phyloP scores from a whole-genome alignment of 2,888 invertebrate species.

The Drosophila parthenogenetica region DNA sequence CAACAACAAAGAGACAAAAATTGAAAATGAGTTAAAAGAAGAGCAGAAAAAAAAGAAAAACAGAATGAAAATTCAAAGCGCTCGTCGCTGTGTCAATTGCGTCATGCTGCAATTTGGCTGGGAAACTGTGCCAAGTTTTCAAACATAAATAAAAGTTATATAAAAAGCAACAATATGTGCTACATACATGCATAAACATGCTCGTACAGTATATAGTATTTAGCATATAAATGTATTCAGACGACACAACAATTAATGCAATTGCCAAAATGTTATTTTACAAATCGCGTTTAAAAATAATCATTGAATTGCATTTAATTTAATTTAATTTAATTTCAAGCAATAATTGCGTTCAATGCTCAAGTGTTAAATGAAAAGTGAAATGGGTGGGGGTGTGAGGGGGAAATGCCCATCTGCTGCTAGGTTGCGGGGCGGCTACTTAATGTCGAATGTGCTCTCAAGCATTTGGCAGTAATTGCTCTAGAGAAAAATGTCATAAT shows the following conservation, averaged over 20 bases:
- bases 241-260: conserved; percentile 60
- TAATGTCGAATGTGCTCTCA: conserved; percentile 65
- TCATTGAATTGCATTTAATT: conserved; percentile 67
- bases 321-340: conserved; percentile 63
- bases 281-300: conserved; percentile 69
- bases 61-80: conserved; percentile 48
- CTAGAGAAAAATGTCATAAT: conserved; percentile 67
- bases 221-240: neutral
- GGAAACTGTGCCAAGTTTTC: conserved; percentile 78
- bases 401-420: neutral
- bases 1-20: conserved; percentile 8
- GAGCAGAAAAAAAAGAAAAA: conserved; percentile 6
- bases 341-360: conserved; percentile 21
- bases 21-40: conserved; percentile 9
- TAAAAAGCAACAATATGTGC: conserved; percentile 45
- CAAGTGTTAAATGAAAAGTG: conserved; percentile 29
- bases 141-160: conserved; percentile 81
- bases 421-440: conserved; percentile 48
- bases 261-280: conserved; percentile 66
- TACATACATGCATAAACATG: conserved; percentile 14
- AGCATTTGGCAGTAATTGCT: conserved; percentile 80
- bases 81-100: conserved; percentile 70
- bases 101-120: conserved; percentile 77
- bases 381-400: conserved; percentile 19
- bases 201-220: conserved; percentile 1